Conservation (phyloP, 2,888 invertebrate species). For the Folsomia manolachei region DNA sequence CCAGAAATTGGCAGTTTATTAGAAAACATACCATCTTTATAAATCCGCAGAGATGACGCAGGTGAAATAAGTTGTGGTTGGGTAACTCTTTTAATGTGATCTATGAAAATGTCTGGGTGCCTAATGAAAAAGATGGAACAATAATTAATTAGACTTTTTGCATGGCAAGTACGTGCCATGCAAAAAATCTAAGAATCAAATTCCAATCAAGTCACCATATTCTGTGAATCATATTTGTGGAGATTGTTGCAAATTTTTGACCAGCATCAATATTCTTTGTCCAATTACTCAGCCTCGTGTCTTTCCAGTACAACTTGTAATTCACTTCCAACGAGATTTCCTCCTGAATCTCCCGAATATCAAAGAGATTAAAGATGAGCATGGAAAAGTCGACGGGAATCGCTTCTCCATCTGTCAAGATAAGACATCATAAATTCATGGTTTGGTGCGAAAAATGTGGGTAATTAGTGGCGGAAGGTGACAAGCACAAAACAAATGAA, state of each 20-base stretch:
- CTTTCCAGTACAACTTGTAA: slow-evolving; percentile 6
- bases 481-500: no score
- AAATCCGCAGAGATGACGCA: background rate
- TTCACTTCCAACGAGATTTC: slow-evolving; percentile 3
- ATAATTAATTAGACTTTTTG: no score
- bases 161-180: no score
- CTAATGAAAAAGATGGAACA: no score
- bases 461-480: background rate
- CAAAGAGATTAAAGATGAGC: slow-evolving; percentile 3
- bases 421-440: background rate
- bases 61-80: background rate
- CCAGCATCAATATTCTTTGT: slow-evolving; percentile 5
- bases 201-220: no score
- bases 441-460: background rate
- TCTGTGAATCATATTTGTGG: background rate
- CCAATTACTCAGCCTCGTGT: background rate
- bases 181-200: no score
- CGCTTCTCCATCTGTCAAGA: background rate
- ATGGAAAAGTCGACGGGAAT: slow-evolving; percentile 6
- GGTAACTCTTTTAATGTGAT: slow-evolving; percentile 6
- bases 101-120: slow-evolving; percentile 9
- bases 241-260: background rate
- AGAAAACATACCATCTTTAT: background rate
- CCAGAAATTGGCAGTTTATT: background rate
- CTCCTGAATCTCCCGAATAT: slow-evolving; percentile 1